These are phyloP conservation scores for Agrochola circellaris DNA, from an alignment of 2,888 invertebrate species.

Conservation along the genomic window DNA sequence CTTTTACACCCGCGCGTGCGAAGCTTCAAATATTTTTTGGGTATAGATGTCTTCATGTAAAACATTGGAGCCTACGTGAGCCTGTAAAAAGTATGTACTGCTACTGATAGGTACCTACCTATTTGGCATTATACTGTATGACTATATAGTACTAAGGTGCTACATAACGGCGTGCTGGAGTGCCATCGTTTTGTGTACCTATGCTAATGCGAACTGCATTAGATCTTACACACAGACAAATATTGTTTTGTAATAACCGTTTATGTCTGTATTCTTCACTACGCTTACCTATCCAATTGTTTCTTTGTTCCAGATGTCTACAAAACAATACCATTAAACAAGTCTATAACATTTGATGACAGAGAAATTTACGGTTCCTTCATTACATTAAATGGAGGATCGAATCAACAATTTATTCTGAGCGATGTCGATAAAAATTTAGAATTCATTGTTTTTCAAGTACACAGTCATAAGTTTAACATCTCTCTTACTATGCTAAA, in stretches of 20 bases:
- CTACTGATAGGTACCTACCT: background rate
- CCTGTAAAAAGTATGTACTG: background rate
- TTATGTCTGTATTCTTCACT: background rate
- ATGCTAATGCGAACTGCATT: too few relatives aligned
- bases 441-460: conserved; percentile 92
- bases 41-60: too few relatives aligned
- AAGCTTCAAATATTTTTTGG: too few relatives aligned
- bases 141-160: background rate
- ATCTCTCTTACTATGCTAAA: conserved; percentile 89
- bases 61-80: too few relatives aligned
- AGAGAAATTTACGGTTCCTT: conserved; percentile 80
- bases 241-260: background rate
- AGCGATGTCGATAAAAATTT: conserved; percentile 83
- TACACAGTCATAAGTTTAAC: conserved; percentile 91
- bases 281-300: background rate
- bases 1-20: too few relatives aligned
- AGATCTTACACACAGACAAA: background rate
- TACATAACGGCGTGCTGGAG: background rate
- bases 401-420: conserved; percentile 82
- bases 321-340: conserved; percentile 79
- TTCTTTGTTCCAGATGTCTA: conserved; percentile 77
- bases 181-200: background rate
- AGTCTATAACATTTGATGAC: conserved; percentile 71
- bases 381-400: conserved; percentile 72
- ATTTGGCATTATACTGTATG: background rate